phyloP scores from a whole-genome alignment of 2,888 invertebrate species.

The Sphaerophoria rueppellii region DNA sequence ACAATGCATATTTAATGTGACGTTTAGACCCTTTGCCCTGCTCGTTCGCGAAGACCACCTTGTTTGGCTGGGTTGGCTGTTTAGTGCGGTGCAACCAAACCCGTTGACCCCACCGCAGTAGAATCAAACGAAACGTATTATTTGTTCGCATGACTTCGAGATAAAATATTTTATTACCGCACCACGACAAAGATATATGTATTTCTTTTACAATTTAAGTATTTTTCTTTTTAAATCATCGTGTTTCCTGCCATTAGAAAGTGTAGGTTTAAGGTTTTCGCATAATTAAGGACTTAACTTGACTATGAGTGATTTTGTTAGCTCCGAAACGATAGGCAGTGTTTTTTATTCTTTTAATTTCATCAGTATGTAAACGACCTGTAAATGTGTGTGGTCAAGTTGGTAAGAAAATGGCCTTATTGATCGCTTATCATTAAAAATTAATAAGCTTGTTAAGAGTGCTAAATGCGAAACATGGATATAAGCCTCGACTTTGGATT shows the following conservation, averaged over 20 bases:
- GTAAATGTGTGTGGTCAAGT: constrained; percentile 33
- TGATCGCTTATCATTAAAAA: constrained; percentile 31
- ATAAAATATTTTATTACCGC: constrained; percentile 68
- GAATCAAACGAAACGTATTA: constrained; percentile 72
- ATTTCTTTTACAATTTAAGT: neutral
- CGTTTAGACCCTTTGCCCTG: constrained; percentile 47
- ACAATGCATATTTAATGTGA: constrained; percentile 72
- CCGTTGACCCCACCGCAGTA: constrained; percentile 30
- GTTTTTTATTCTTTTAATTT: neutral
- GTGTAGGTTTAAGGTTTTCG: neutral
- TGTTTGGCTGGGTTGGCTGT: neutral
- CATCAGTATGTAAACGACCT: neutral
- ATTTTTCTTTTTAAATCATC: constrained; percentile 33
- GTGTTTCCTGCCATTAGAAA: constrained; percentile 39
- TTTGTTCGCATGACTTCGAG: constrained; percentile 70
- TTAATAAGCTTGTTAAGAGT: constrained; percentile 26
- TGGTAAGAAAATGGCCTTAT: neutral
- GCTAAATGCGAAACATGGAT: neutral
- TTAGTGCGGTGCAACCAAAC: constrained; percentile 3
- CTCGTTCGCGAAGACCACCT: neutral
- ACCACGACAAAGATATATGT: constrained; percentile 18
- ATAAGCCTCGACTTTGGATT: neutral
- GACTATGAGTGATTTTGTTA: constrained; percentile 28
- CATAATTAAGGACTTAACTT: constrained; percentile 46
- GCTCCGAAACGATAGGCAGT: neutral